Percentiles rank a stretch among this genome's conserved stretches.
These are phyloP conservation scores for Peromyscus eremicus DNA, from an alignment of 2,797 vertebrate species.

Conservation along the genomic window DNA sequence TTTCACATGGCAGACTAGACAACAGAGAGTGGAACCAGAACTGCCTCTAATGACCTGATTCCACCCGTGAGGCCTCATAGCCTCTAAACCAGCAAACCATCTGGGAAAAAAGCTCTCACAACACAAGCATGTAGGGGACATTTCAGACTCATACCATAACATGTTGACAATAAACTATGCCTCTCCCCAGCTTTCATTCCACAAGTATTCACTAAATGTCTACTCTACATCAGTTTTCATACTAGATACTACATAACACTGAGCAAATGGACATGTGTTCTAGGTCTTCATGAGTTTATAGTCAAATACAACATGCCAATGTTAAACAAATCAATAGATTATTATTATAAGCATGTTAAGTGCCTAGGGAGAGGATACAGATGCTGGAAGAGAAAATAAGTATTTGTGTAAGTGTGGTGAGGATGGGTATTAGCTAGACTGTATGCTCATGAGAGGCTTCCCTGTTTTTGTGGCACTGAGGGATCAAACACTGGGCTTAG, in stretches of 20 bases:
- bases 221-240: neutral
- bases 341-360: neutral
- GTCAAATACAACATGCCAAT: neutral
- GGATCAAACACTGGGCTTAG: neutral
- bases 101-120: neutral
- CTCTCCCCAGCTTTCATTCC: neutral
- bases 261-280: neutral
- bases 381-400: neutral
- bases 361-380: neutral
- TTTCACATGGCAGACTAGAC: neutral
- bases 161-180: slow-evolving; percentile 34
- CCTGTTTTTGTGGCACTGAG: neutral
- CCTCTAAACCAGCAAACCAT: neutral
- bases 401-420: neutral
- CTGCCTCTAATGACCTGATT: neutral
- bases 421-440: neutral
- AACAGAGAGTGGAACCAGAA: neutral
- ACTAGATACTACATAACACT: neutral
- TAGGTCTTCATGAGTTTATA: neutral
- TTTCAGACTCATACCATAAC: neutral
- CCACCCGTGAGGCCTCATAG: neutral
- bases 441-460: neutral
- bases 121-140: neutral
- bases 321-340: neutral
- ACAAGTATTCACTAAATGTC: neutral